Conservation (phyloP, 2,797 vertebrate genomes). For the Crax fasciolata region DNA sequence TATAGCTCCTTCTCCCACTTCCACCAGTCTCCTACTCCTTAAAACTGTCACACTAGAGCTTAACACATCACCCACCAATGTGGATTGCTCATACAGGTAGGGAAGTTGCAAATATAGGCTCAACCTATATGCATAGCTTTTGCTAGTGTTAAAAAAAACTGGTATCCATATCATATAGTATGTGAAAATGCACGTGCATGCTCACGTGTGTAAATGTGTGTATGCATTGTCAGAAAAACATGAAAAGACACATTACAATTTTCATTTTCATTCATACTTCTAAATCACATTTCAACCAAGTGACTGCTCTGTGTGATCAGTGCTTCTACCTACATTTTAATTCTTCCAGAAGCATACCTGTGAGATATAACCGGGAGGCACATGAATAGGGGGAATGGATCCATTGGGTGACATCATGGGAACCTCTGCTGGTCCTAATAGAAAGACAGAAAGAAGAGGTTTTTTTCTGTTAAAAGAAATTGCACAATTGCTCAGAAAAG, state of each 20-base stretch:
- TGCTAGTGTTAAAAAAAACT: neutral
- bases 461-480: neutral
- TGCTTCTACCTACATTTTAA: neutral
- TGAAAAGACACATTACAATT: neutral
- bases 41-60: neutral
- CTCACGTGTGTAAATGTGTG: neutral
- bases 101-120: neutral
- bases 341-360: conserved; percentile 86
- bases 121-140: neutral
- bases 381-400: conserved; percentile 97
- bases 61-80: neutral
- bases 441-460: neutral
- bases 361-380: conserved; percentile 97
- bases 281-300: neutral
- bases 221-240: accelerated
- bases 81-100: neutral
- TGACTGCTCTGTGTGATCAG: neutral
- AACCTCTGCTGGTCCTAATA: conserved; percentile 94
- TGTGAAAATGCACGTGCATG: neutral
- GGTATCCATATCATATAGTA: accelerated
- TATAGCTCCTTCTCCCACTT: neutral
- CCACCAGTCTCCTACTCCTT: accelerated
- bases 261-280: neutral
- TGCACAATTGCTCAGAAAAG: conserved; percentile 4
- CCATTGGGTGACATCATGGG: conserved; percentile 99